These are phyloP conservation scores for Nomada fucata DNA, from an alignment of 2,888 invertebrate species.

Conservation along the genomic window DNA sequence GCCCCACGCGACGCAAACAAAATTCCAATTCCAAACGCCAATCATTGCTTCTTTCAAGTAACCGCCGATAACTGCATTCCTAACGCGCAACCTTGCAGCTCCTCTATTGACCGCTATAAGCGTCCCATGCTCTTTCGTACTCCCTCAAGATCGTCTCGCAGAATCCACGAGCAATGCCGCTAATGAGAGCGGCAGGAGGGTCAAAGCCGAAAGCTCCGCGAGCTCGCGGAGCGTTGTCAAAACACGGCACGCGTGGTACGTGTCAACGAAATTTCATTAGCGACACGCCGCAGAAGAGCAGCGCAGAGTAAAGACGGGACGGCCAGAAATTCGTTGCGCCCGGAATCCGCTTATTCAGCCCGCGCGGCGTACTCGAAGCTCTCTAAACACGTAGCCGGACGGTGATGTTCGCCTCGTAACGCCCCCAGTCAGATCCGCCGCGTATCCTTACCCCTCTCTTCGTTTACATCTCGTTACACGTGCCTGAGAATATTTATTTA, in stretches of 20 bases:
- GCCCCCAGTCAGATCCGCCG: conserved; percentile 64
- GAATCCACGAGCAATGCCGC: neutral
- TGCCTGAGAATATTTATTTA: conserved; percentile 72
- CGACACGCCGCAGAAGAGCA: neutral
- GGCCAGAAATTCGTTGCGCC: conserved; percentile 47
- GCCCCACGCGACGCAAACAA: no score
- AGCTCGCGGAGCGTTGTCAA: conserved; percentile 2
- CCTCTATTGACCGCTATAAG: no score
- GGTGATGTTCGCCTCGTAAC: conserved; percentile 62
- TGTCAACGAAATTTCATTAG: conserved; percentile 26
- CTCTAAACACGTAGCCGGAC: conserved; percentile 56
- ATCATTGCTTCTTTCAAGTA: no score
- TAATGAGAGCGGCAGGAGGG: neutral
- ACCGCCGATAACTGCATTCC: no score
- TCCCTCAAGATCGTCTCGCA: neutral
- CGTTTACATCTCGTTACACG: conserved; percentile 77
- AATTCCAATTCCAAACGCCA: no score
- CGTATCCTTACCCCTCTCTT: conserved; percentile 66
- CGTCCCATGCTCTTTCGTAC: no score
- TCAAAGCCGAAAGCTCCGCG: neutral
- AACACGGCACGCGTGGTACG: neutral
- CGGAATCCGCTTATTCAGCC: conserved; percentile 35
- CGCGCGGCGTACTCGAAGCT: conserved; percentile 39
- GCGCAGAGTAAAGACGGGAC: neutral
- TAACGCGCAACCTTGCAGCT: no score